A percentile compares a stretch with the other conserved stretches of the same genome.
Evolutionary conservation across 2,888 invertebrate species (phyloP).

Genomic region (Neoitamus cyanurus): DNA sequence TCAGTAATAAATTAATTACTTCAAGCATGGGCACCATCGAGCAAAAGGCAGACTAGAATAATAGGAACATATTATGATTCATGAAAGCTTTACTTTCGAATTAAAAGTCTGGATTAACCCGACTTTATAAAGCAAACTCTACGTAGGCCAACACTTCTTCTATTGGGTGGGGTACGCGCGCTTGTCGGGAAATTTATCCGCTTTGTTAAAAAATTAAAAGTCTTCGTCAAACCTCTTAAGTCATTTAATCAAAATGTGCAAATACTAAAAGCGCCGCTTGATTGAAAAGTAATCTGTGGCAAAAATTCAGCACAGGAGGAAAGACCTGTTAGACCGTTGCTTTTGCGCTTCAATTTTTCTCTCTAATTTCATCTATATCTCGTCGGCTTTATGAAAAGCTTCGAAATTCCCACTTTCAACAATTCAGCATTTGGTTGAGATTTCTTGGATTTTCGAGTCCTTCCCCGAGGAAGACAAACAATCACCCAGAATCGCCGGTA

Average conservation of each 20-base stretch:
- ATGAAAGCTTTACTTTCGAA: no score
- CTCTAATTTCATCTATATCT: neutral
- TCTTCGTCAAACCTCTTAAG: neutral
- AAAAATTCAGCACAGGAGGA: neutral
- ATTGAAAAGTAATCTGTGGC: neutral
- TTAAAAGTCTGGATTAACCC: no score
- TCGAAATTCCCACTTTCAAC: neutral
- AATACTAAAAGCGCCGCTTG: neutral
- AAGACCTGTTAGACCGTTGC: neutral
- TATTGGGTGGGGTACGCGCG: neutral
- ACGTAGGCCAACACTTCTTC: neutral
- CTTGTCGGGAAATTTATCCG: neutral
- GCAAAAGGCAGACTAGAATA: no score
- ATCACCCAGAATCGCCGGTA: slow-evolving; percentile 1
- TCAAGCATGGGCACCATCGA: no score
- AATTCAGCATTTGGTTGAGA: slow-evolving; percentile 5
- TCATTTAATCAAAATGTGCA: neutral
- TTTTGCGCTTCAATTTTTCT: neutral
- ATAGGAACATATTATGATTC: no score
- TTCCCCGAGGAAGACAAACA: slow-evolving; percentile 34
- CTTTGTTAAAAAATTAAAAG: neutral
- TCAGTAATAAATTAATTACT: no score
- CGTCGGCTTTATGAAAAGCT: neutral
- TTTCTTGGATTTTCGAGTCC: neutral
- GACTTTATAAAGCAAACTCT: no score